Evolutionary conservation across 2,888 invertebrate species (phyloP).

Genomic region (Nycteola revayana): DNA sequence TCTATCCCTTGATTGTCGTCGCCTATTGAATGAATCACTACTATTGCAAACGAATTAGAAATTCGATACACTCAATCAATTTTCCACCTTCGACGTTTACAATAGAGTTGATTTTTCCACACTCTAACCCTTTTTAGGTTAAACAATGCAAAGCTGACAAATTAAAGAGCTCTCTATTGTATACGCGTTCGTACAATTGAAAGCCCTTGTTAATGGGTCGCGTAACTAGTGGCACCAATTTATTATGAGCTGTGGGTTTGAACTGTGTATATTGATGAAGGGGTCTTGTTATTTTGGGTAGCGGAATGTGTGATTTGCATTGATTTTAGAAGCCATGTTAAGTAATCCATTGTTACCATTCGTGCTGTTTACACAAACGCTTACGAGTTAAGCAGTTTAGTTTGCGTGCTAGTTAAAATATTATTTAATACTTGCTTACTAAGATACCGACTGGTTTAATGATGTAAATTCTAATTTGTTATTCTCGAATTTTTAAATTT

Average conservation of each 20-base stretch:
- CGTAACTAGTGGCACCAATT: constrained; percentile 9
- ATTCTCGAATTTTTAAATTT: too few relatives aligned
- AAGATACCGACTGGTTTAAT: too few relatives aligned
- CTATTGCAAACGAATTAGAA: constrained; percentile 38
- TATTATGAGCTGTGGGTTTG: constrained; percentile 5
- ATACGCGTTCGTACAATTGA: constrained; percentile 12
- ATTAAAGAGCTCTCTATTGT: constrained; percentile 10
- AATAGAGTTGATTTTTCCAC: constrained; percentile 35
- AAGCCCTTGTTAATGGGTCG: constrained; percentile 37
- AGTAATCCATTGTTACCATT: constrained; percentile 69
- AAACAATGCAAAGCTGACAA: constrained; percentile 14
- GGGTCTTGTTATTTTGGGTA: constrained; percentile 5
- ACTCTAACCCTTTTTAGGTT: not conserved
- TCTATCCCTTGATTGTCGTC: constrained; percentile 27
- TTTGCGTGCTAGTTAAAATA: constrained; percentile 27
- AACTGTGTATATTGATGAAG: not conserved
- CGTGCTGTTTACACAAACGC: constrained; percentile 76
- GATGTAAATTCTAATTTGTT: too few relatives aligned
- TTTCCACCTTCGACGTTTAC: constrained; percentile 16
- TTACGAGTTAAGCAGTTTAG: constrained; percentile 74
- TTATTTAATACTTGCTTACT: too few relatives aligned
- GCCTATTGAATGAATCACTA: constrained; percentile 54
- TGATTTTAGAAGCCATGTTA: constrained; percentile 73
- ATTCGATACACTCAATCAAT: constrained; percentile 13
- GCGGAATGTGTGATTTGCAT: constrained; percentile 53